Conservation (phyloP, 2,888 invertebrate species). For the Biston betularia region DNA sequence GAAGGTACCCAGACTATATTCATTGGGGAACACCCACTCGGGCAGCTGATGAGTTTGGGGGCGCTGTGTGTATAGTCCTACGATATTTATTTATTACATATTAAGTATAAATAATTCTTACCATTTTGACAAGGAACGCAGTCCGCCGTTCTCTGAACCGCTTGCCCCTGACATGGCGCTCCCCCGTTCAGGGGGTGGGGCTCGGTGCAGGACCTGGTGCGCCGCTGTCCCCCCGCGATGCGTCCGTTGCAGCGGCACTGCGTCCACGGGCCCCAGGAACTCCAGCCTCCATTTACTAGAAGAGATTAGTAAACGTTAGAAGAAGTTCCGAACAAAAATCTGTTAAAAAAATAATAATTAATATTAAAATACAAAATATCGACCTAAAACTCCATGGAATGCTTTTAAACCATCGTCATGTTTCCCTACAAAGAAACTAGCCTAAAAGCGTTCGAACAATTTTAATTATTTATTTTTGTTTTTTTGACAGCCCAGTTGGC, state of each 20-base stretch:
- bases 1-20: too few relatives aligned
- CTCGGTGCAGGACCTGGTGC: conserved; percentile 94
- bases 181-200: conserved; percentile 97
- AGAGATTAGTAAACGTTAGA: background rate
- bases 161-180: conserved; percentile 92
- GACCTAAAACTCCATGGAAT: too few relatives aligned
- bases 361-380: too few relatives aligned
- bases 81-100: too few relatives aligned
- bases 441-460: too few relatives aligned
- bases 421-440: too few relatives aligned
- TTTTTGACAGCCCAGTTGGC: too few relatives aligned
- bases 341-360: background rate
- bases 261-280: conserved; percentile 95
- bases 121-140: conserved; percentile 91
- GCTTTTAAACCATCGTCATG: too few relatives aligned
- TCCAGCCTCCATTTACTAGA: conserved; percentile 98
- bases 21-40: too few relatives aligned
- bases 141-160: conserved; percentile 92
- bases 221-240: conserved; percentile 91
- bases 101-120: conserved; percentile 46
- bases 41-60: too few relatives aligned
- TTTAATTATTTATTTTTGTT: too few relatives aligned
- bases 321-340: background rate
- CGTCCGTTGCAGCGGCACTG: conserved; percentile 94
- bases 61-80: too few relatives aligned